A percentile compares a stretch with the other conserved stretches of the same genome.
These are phyloP conservation scores for Buceros bicornis DNA, from an alignment of 2,797 vertebrate genomes.

Conservation along the genomic window DNA sequence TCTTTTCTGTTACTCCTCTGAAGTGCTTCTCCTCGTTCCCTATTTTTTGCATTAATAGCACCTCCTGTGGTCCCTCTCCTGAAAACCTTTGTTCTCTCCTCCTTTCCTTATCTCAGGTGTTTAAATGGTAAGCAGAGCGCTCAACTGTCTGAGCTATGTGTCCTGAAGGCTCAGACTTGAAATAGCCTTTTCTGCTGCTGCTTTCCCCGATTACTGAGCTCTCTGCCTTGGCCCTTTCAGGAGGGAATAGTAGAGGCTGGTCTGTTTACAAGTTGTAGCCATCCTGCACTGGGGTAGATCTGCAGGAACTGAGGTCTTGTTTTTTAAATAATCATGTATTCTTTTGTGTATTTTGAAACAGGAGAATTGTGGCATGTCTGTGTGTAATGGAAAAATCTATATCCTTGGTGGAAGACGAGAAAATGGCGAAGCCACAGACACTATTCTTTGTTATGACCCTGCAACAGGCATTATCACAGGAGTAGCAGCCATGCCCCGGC, in stretches of 20 bases:
- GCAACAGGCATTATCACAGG: slow-evolving; percentile 94
- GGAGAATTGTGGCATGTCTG: slow-evolving; percentile 99
- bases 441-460: slow-evolving; percentile 94
- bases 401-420: slow-evolving; percentile 96
- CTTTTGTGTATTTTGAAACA: slow-evolving; percentile 77
- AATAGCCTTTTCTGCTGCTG: neutral
- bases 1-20: neutral
- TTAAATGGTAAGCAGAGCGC: neutral
- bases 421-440: slow-evolving; percentile 93
- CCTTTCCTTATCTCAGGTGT: neutral
- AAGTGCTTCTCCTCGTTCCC: neutral
- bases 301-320: neutral
- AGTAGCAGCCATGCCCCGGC: slow-evolving; percentile 94
- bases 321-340: neutral
- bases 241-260: neutral
- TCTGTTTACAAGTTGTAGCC: neutral
- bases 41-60: neutral
- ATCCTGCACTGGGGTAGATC: neutral
- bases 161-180: neutral
- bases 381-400: slow-evolving; percentile 98
- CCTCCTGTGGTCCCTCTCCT: neutral
- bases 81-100: neutral
- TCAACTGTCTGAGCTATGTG: neutral
- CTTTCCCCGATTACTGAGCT: neutral
- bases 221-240: neutral